These are phyloP conservation scores for Dryadula phaetusa DNA, from an alignment of 2,888 invertebrate species.

Conservation along the genomic window DNA sequence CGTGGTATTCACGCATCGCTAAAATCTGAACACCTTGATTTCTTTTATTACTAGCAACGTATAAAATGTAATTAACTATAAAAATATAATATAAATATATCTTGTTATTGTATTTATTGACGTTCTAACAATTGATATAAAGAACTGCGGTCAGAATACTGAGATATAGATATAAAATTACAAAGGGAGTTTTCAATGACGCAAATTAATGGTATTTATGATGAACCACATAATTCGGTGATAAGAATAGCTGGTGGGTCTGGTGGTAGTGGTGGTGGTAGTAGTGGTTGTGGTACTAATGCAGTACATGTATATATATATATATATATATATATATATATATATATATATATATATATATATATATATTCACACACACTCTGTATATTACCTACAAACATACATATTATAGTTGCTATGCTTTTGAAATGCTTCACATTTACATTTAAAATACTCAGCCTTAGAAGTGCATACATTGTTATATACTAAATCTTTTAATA, in stretches of 20 bases:
- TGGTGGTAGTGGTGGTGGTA: conserved; percentile 14
- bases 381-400: conserved; percentile 23
- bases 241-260: conserved; percentile 13
- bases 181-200: conserved; percentile 2
- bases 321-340: conserved; percentile 36
- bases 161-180: conserved; percentile 17
- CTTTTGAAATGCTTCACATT: conserved; percentile 2
- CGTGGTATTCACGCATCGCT: conserved; percentile 19
- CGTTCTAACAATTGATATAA: background rate
- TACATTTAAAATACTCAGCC: background rate
- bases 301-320: conserved; percentile 32
- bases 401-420: conserved; percentile 12
- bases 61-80: background rate
- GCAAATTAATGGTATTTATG: conserved; percentile 14
- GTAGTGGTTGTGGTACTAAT: conserved; percentile 25
- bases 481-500: background rate
- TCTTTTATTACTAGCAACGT: background rate
- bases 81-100: background rate
- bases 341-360: conserved; percentile 32
- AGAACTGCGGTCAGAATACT: conserved; percentile 18
- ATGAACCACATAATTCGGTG: conserved; percentile 27
- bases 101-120: background rate
- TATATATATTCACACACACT: conserved; percentile 36
- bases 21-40: conserved; percentile 13
- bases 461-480: conserved; percentile 4